A percentile compares a stretch with the other conserved stretches of the same genome.
These are phyloP conservation scores for Bombus superbus DNA, from an alignment of 1,140 invertebrate species.

Conservation along the genomic window DNA sequence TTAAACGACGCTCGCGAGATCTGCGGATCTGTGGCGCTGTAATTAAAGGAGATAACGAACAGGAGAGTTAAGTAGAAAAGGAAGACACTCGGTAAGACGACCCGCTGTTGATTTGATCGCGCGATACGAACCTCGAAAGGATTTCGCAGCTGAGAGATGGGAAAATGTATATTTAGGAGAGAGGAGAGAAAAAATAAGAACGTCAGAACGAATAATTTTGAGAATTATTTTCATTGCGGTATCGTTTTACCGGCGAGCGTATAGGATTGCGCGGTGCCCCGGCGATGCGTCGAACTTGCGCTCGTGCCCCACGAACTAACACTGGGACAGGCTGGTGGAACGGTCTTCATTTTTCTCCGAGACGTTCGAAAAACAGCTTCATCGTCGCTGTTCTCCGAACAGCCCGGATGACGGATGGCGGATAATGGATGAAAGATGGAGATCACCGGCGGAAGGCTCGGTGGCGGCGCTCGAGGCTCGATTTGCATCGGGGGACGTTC, in stretches of 20 bases:
- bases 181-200: too few species aligned
- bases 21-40: too few species aligned
- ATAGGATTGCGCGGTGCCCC: neutral
- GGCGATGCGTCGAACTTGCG: neutral
- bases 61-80: too few species aligned
- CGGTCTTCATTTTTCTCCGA: constrained; percentile 6
- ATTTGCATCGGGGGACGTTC: constrained; percentile 44
- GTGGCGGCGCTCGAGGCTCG: neutral
- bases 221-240: too few species aligned
- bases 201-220: too few species aligned
- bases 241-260: neutral
- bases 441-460: constrained; percentile 44
- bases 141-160: too few species aligned
- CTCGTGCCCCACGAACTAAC: neutral
- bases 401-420: constrained; percentile 47
- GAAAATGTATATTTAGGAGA: too few species aligned
- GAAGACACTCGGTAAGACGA: too few species aligned
- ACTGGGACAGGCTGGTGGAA: too few species aligned
- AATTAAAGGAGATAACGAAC: too few species aligned
- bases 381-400: constrained; percentile 14
- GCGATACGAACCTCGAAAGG: too few species aligned
- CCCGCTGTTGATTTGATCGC: too few species aligned
- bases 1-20: neutral
- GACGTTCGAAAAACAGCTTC: neutral
- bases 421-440: constrained; percentile 60